A percentile compares a stretch with the other conserved stretches of the same genome.
Evolutionary conservation across 2,113 vertebrate genomes (phyloP).

Genomic region (Callopanchax toddi): DNA sequence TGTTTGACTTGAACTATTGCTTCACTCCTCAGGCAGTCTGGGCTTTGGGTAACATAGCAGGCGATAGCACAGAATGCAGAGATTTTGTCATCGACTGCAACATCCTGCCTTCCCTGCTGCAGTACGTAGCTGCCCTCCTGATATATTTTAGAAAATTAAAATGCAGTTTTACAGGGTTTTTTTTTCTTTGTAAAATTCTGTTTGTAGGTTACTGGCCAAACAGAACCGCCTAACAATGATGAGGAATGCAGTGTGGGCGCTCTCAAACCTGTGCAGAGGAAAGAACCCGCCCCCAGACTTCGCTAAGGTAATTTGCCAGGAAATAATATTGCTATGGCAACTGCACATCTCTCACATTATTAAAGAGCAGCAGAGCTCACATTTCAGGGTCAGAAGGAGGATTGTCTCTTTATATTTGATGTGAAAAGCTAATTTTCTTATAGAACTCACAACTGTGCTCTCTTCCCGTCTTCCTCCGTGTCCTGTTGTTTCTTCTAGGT

Average conservation of each 20-base stretch:
- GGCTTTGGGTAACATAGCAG: constrained; percentile 98
- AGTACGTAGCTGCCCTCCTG: constrained; percentile 71
- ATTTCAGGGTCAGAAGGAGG: constrained; percentile 24
- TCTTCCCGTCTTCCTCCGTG: constrained; percentile 32
- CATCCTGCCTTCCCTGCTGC: constrained; percentile 93
- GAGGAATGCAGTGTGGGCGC: constrained; percentile 96
- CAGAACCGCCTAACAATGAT: constrained; percentile 98
- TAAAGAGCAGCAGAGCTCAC: constrained; percentile 59
- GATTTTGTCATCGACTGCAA: constrained; percentile 98
- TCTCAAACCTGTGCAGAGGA: constrained; percentile 97
- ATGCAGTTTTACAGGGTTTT: neutral
- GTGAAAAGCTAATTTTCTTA: neutral
- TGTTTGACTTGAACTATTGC: constrained; percentile 13
- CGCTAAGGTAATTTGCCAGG: constrained; percentile 81
- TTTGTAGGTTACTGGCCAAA: constrained; percentile 91
- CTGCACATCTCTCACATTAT: constrained; percentile 71
- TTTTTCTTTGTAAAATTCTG: neutral
- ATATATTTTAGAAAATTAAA: neutral
- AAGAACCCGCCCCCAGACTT: constrained; percentile 99
- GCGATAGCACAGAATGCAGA: constrained; percentile 97
- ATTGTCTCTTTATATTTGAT: constrained; percentile 1
- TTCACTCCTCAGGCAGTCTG: constrained; percentile 88
- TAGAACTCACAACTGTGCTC: neutral
- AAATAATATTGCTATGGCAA: constrained; percentile 45
- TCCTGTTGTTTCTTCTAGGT: constrained; percentile 80